These are phyloP conservation scores for Dendrocopos noguchii DNA, from an alignment of 2,113 vertebrate species.

Conservation along the genomic window DNA sequence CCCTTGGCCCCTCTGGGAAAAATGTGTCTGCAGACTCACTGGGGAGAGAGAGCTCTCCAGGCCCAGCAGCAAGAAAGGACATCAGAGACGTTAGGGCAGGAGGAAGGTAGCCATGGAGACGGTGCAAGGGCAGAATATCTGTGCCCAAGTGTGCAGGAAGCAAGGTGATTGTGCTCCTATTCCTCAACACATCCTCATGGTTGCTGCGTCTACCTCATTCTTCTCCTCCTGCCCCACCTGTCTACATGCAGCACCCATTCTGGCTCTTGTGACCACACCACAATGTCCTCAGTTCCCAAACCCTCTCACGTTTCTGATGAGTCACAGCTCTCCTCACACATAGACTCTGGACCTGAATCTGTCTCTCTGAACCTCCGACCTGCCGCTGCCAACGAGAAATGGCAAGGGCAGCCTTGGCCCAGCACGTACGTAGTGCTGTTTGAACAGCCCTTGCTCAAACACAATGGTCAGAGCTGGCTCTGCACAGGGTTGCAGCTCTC, in stretches of 20 bases:
- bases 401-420: neutral
- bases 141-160: neutral
- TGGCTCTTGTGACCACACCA: neutral
- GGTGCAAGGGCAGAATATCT: neutral
- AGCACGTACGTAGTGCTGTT: neutral
- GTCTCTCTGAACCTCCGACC: slow-evolving; percentile 25
- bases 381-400: neutral
- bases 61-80: neutral
- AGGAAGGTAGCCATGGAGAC: neutral
- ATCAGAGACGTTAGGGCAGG: neutral
- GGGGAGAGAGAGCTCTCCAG: neutral
- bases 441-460: slow-evolving; percentile 62
- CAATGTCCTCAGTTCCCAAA: neutral
- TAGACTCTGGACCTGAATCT: slow-evolving; percentile 38
- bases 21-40: fast-evolving
- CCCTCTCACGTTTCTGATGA: neutral
- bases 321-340: slow-evolving; percentile 6
- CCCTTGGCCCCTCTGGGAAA: neutral
- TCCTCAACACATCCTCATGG: neutral
- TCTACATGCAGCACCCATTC: neutral
- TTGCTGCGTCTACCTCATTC: neutral
- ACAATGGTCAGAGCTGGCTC: neutral
- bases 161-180: fast-evolving
- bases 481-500: fast-evolving
- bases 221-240: neutral